phyloP scores from a whole-genome alignment of 37 sponge, comb jelly and placozoan genomes.

The Chondrilla cf. caribensis region DNA sequence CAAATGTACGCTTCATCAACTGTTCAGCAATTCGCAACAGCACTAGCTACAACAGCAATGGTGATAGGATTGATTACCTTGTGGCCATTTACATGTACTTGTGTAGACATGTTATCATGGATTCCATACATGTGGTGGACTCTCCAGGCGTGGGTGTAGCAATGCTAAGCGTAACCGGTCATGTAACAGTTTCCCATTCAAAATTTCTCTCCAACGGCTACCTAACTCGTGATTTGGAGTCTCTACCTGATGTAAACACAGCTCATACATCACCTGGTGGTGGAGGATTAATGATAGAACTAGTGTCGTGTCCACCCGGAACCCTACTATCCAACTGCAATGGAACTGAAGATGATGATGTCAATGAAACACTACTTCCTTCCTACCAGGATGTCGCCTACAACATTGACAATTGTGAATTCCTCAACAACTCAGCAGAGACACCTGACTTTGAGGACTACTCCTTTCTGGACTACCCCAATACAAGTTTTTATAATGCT shows the following conservation, averaged over 20 bases:
- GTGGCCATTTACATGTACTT: neutral
- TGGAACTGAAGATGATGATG: neutral
- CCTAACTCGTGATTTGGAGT: neutral
- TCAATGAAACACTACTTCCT: too few species aligned
- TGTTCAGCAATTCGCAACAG: neutral
- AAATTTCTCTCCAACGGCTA: neutral
- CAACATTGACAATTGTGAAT: neutral
- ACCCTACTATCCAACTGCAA: neutral
- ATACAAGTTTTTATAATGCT: neutral
- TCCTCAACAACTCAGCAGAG: slow-evolving; percentile 8
- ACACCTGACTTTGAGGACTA: slow-evolving; percentile 8
- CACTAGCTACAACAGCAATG: neutral
- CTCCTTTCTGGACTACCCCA: slow-evolving; percentile 1
- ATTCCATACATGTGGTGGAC: neutral
- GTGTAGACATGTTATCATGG: neutral
- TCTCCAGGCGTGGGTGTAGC: slow-evolving; percentile 9
- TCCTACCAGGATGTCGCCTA: neutral
- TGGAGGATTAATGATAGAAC: neutral
- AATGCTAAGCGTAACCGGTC: neutral
- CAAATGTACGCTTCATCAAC: neutral
- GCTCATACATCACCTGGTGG: neutral
- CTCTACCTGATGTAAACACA: neutral
- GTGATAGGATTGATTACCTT: neutral
- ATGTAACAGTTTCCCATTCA: neutral
- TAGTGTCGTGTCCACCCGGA: slow-evolving; percentile 10